Evolutionary conservation across 2,113 vertebrate species (phyloP).

Genomic region (Garra rufa): DNA sequence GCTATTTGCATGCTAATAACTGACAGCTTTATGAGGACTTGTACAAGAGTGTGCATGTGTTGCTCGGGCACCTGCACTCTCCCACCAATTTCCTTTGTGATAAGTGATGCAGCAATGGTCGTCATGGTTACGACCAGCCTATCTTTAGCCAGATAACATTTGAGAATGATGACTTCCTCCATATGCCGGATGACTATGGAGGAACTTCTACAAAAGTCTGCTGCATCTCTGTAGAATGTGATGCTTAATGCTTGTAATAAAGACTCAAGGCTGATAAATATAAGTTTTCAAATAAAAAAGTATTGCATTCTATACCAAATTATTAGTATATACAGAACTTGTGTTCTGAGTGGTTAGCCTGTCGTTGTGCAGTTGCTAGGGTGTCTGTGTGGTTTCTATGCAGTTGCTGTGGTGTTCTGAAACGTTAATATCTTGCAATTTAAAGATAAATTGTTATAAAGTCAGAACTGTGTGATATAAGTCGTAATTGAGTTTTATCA

Average conservation of each 20-base stretch:
- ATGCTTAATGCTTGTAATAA: slow-evolving; percentile 38
- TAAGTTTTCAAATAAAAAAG: neutral
- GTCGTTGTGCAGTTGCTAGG: no score
- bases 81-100: slow-evolving; percentile 56
- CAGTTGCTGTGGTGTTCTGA: no score
- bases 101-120: slow-evolving; percentile 56
- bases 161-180: slow-evolving; percentile 53
- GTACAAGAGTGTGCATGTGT: slow-evolving; percentile 30
- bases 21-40: slow-evolving; percentile 58
- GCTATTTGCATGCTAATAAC: slow-evolving; percentile 52
- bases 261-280: neutral
- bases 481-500: no score
- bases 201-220: slow-evolving; percentile 26
- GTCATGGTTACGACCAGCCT: slow-evolving; percentile 57
- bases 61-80: slow-evolving; percentile 54
- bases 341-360: no score
- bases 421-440: no score
- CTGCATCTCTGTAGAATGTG: neutral
- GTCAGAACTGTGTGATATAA: no score
- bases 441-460: no score
- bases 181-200: slow-evolving; percentile 20
- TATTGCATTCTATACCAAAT: neutral
- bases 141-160: slow-evolving; percentile 64
- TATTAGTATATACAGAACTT: neutral
- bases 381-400: no score